Base-by-base conservation (phyloP, 2,888 invertebrate species). In the Cephus rjabovi region DNA sequence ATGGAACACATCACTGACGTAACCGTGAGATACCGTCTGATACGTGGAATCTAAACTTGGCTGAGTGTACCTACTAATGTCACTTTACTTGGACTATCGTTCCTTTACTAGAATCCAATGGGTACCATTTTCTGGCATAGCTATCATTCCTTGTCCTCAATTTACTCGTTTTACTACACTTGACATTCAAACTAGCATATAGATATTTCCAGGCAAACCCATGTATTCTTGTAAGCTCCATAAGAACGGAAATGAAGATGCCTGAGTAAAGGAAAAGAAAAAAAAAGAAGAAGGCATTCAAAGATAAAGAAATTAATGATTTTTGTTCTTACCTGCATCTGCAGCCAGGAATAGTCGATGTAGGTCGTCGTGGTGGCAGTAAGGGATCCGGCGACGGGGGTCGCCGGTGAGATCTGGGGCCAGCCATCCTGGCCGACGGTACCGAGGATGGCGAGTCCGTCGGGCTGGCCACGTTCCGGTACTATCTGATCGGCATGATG, bases 401-500 rank as follows among this genome's bases (percentile, higher is more conserved):
- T 81, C 77, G 56, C 84, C 83, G 23, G 86, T 86, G 83, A 87
- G 87, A 80, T 88, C 87, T 81, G 89, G 89, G 89, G 90, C 90
- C 77, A 78, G 78, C 82, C 85, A 81, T 88, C 88, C 83, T 86
- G 89, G 40, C 86, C 86, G 83, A 84, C 86, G 82, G 87, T 86
- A 75, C 86, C 85, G 83, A 90, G 87, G 76, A 89, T 86, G 79
- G 86, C 85, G 78, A 90, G 86, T 78, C 85, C 88, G 82, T 89
- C 89, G 84, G 88, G 85, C 80, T 90, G 90, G 75, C 87, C 88
- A 77, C 91, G 87, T 84, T 91, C 91, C 75, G 91, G 91, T 76
- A 91, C 91, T 85, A 91, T 91, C 86, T 91, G 91, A 86, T 90
- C 91, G 82, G 90, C 90, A 86, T 91, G 90, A 82, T 91, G 90